Base-by-base conservation (phyloP, 2,113 vertebrate genomes). In the Cromileptes altivelis region DNA sequence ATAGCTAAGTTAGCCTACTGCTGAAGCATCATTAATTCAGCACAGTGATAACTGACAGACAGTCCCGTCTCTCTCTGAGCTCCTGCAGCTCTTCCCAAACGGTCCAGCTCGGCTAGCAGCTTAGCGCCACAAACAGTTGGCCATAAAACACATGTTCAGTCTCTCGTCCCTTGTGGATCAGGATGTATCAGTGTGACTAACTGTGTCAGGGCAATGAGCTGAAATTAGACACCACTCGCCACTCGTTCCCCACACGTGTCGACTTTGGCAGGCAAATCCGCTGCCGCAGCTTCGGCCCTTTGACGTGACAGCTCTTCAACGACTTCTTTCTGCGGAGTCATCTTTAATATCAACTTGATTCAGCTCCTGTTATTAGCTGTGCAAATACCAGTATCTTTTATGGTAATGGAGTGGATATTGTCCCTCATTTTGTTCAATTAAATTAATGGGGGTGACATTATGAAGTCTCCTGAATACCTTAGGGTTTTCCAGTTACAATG, bases 121-220 rank as follows among this genome's bases (percentile, higher is more conserved):
- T 91, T 88, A 92, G 85, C 62, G 52, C 80, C 82, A 70, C 80
- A 91, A 92, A 93, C 86, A 85, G 81, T 92, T 71, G 90, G 77
- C 85, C 64, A 75, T 88, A 78, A 90, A 94, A 91, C 91, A 91
- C 87, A 88, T 93, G 90, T 91, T 92, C 70, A 47, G 75, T 45
- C 83, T 88, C 62, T 58, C 3, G 40, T 88, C 85, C 79, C 55
- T 23, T 85, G 89, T 92, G 91, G 82, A 92, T 89, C 75, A 81
- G 72, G 88, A 74, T 37, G 84, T 87, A 88, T 86, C 88, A 77
- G 85, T 79, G 82, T 85, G 86, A 81, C 71, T 84, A 90, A 91
- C 83, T 89, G 82, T 86, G 75, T 82, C 77, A 90, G 75, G 76
- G 71, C 60, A 71, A 42, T 1, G 50, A 77, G 83, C 86, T 79